phyloP scores from a whole-genome alignment of 2,113 vertebrate genomes.

The Dipodomys spectabilis region DNA sequence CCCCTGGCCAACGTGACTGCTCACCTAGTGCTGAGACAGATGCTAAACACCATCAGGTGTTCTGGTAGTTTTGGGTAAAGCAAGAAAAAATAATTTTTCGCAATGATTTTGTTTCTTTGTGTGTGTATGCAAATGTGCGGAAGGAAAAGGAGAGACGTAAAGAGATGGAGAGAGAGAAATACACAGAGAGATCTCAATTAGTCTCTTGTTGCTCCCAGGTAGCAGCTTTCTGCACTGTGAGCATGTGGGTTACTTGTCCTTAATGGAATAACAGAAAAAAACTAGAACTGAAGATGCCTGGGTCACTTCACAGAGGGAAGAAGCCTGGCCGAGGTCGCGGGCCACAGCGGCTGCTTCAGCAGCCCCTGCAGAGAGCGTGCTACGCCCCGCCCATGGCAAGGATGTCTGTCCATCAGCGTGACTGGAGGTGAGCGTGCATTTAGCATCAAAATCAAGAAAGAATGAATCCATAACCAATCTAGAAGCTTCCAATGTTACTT shows the following conservation, averaged over 20 bases:
- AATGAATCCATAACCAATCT: background rate
- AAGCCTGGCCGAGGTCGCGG: background rate
- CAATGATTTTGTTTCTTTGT: too few relatives aligned
- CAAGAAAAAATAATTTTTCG: too few relatives aligned
- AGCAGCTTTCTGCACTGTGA: background rate
- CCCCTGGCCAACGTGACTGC: too few relatives aligned
- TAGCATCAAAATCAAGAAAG: background rate
- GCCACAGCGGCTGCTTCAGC: background rate
- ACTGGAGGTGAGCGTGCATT: background rate
- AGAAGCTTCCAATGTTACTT: background rate
- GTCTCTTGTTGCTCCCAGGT: background rate
- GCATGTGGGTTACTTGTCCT: background rate
- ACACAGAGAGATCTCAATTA: background rate
- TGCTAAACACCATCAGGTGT: too few relatives aligned
- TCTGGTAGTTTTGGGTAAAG: too few relatives aligned
- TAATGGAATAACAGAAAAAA: background rate
- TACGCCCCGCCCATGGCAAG: background rate
- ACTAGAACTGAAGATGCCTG: background rate
- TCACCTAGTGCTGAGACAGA: too few relatives aligned
- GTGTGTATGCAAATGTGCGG: too few relatives aligned
- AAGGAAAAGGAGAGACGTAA: too few relatives aligned
- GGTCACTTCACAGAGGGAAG: background rate
- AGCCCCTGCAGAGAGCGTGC: background rate
- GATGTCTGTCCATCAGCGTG: background rate
- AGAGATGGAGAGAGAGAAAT: too few relatives aligned